Base-by-base conservation (phyloP, 2,888 invertebrate species). In the Andrena praecox region DNA sequence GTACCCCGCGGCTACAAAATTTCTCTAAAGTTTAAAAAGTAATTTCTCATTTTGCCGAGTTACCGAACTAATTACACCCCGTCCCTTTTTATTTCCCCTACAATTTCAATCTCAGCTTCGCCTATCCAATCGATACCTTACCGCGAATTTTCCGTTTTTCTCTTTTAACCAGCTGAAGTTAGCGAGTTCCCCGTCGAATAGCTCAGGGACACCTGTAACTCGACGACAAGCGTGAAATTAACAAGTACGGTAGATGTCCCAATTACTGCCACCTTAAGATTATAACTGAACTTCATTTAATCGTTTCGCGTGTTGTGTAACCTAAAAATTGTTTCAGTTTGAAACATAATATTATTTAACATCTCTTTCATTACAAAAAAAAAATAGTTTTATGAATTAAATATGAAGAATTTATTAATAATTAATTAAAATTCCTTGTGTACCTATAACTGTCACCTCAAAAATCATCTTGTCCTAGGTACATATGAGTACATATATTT, bases 1-100 rank as follows among this genome's bases (percentile, higher is more conserved):
- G 16, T 24, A 12, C n/a, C 27, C 63, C 10, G 24, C 35, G 54
- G 50, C 42, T 20, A 4, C 20, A 31, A 20, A 66, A 50, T 77
- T 60, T 60, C 12, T 12, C 27, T 20, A 27, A 77, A 77, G 50
- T 77, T 74, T 35, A 35, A 24, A 59, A 75, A 75, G 52, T 52
- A 76, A 66, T 74, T 66, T 77, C 60, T 20, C 35, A 35, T 27
- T 64, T 50, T 20, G 29, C 20, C 5, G 42, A 33, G 35, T 64
- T 77, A 20, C 29, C 48, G 24, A 42, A 52, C 31, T 24, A 20
- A 42, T 52, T 54, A 35, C 29, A 42, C 42, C 52, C 27, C 2
- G 4, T n/a, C 31, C 60, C 31, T 27, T 63, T 77, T 29, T 52
- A 50, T 24, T n/a, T 31, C 54, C 52, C 52, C 54, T 62, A 27